Percentiles rank a stretch among this genome's conserved stretches.
Evolutionary conservation across 1,140 invertebrate genomes (phyloP).

Genomic region (Pectinophora gossypiella): DNA sequence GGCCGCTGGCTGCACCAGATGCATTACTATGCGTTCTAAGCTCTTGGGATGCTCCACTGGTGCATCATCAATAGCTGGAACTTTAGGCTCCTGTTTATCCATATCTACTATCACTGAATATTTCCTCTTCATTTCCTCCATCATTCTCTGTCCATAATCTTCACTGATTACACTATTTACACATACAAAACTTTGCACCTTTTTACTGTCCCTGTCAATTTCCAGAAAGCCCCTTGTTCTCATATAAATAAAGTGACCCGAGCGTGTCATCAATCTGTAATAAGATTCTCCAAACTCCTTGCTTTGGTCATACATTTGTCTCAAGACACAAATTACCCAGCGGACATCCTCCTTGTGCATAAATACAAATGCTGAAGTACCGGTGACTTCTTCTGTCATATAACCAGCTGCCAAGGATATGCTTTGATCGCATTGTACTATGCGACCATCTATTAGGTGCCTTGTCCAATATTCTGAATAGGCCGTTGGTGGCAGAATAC

Average conservation of each 20-base stretch:
- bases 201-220: conserved; percentile 83
- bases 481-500: conserved; percentile 81
- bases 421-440: conserved; percentile 91
- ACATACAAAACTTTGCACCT: conserved; percentile 90
- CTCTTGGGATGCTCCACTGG: conserved; percentile 80
- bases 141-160: conserved; percentile 81
- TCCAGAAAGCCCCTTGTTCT: conserved; percentile 89
- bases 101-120: conserved; percentile 82
- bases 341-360: conserved; percentile 92
- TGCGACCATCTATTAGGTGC: conserved; percentile 89
- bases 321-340: conserved; percentile 88
- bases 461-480: conserved; percentile 91
- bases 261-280: conserved; percentile 87
- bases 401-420: conserved; percentile 91
- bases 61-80: conserved; percentile 54
- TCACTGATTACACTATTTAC: conserved; percentile 87
- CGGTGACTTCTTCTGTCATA: conserved; percentile 89
- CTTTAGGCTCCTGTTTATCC: conserved; percentile 46
- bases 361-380: conserved; percentile 88
- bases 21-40: conserved; percentile 81
- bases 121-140: conserved; percentile 85
- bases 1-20: conserved; percentile 79
- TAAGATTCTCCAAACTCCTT: conserved; percentile 88
- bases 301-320: conserved; percentile 90
- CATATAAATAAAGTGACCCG: conserved; percentile 88